phyloP scores from a whole-genome alignment of 2,113 vertebrate genomes.

The Periophthalmodon schlosseri region DNA sequence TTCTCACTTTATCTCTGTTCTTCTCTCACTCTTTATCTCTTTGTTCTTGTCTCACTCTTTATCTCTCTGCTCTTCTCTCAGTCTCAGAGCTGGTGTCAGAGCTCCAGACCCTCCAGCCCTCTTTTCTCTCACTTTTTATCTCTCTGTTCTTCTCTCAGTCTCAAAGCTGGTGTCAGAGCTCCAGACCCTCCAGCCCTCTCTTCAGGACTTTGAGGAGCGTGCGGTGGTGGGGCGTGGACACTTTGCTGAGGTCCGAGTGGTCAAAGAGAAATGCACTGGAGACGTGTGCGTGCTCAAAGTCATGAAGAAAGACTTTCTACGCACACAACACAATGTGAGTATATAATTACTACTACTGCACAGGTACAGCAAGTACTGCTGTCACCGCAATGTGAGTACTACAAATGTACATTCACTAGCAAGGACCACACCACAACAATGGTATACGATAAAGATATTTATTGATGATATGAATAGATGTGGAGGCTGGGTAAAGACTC shows the following conservation, averaged over 20 bases:
- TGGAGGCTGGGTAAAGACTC: too few relatives aligned
- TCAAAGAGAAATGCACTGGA: constrained; percentile 86
- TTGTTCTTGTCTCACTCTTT: not conserved
- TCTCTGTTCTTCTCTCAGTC: constrained; percentile 75
- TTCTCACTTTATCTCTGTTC: too few relatives aligned
- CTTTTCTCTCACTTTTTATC: constrained; percentile 17
- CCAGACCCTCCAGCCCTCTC: constrained; percentile 82
- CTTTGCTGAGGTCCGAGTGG: constrained; percentile 91
- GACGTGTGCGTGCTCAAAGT: constrained; percentile 94
- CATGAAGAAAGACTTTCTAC: constrained; percentile 86
- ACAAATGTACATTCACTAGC: too few relatives aligned
- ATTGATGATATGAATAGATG: too few relatives aligned
- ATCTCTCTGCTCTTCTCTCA: constrained; percentile 59
- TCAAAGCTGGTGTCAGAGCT: constrained; percentile 85
- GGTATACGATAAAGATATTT: too few relatives aligned
- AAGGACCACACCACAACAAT: too few relatives aligned
- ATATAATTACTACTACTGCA: not conserved
- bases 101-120: constrained; percentile 86
- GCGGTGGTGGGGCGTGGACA: constrained; percentile 87
- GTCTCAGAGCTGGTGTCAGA: constrained; percentile 86
- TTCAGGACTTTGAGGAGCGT: constrained; percentile 87
- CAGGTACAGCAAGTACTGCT: too few relatives aligned
- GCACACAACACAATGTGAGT: constrained; percentile 84
- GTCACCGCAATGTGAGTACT: too few relatives aligned
- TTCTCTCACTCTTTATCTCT: not conserved